Evolutionary conservation across 2,113 vertebrate genomes (phyloP), one percentile per base, ranked within the genome.

Genomic region (Poecilia latipinna): DNA sequence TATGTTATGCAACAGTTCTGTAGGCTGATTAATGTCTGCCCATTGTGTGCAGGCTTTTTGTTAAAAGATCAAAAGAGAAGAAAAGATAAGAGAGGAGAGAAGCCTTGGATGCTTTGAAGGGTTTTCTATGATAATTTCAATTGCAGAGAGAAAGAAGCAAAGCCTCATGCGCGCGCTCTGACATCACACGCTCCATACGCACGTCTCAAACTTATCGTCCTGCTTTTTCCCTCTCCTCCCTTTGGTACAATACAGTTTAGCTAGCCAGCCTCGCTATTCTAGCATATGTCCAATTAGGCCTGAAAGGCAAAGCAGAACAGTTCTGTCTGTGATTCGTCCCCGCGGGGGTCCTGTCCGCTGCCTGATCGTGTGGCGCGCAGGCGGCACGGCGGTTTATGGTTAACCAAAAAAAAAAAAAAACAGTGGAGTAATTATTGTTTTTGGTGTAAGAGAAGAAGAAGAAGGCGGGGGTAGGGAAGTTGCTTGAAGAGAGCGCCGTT

Each of bases 391-490:
- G 91, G 89, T 93, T 96, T 94, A 95, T 94, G 97, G 95, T 97
- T 97, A 96, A 98, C 97, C 96, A 93, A 97, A 97, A 37, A 37
- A 13, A 26, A 70, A 65, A 13, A 24, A 33, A 97, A 97, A 97
- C 96, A 94, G 94, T 96, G 94, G 94, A 94, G 95, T 97, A 98
- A 98, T 98, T 99, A 97, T 96, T 96, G 94, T 96, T 96, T 96
- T 96, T 93, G 95, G 96, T 96, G 93, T 67, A 80, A 81, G 66
- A 64, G 17, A n/a, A n/a, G 93, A 95, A 95, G 78, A 72, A 68
- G 7, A 26, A 33, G 66, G 66, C 48, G 93, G 95, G 94, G 94
- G 95, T 95, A 94, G 94, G 94, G 95, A 96, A 95, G 94, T 69
- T 90, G 94, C 95, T 87, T 90, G 86, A 90, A 89, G 96, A 95